These are phyloP conservation scores for Schizopygopsis pylzovi DNA, from an alignment of 2,797 vertebrate species.

Conservation along the genomic window DNA sequence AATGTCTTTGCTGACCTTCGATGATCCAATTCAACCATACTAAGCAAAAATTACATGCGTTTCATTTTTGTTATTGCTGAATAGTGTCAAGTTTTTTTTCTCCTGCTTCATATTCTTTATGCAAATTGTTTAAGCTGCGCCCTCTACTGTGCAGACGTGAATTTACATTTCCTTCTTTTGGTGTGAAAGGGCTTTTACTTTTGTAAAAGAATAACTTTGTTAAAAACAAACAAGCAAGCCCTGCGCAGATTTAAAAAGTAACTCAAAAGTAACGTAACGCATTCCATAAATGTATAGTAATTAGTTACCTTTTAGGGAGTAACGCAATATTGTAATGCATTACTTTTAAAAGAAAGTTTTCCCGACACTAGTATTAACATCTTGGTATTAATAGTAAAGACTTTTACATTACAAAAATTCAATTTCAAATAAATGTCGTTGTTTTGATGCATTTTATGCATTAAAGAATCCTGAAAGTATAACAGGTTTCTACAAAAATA, in stretches of 20 bases:
- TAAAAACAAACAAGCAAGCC: neutral
- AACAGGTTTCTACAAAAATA: neutral
- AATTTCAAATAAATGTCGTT: neutral
- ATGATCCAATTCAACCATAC: neutral
- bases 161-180: neutral
- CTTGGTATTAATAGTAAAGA: neutral
- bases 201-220: neutral
- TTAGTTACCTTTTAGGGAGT: neutral
- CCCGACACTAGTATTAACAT: neutral
- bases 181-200: neutral
- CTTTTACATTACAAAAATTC: neutral
- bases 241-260: neutral
- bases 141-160: neutral
- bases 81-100: no score
- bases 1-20: neutral
- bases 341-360: neutral
- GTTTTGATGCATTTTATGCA: no score
- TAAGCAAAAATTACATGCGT: neutral
- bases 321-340: neutral
- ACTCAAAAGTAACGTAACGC: no score
- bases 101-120: no score
- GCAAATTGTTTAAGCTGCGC: no score
- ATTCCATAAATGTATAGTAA: no score
- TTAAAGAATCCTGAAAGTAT: neutral
- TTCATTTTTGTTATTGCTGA: no score